These are phyloP conservation scores for Torymus texanus DNA, from an alignment of 2,888 invertebrate genomes.

Conservation along the genomic window DNA sequence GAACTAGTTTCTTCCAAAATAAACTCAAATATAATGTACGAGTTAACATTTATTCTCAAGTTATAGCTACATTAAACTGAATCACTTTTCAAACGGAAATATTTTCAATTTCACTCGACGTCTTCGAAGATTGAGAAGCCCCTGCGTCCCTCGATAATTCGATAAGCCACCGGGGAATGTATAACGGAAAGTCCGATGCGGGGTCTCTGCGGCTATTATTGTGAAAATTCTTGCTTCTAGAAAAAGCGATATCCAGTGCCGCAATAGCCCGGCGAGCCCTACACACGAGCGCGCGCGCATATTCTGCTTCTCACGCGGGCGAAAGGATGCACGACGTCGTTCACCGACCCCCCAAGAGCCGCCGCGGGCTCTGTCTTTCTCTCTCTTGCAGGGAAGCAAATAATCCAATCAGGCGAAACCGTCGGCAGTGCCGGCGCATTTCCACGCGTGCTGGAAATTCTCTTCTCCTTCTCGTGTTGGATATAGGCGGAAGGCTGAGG, in stretches of 20 bases:
- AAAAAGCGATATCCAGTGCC: background rate
- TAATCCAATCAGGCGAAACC: slow-evolving; percentile 45
- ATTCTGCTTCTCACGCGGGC: no score
- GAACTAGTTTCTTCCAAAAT: no score
- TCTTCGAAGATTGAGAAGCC: no score
- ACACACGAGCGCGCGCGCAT: background rate
- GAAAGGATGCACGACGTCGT: no score
- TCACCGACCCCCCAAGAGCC: no score
- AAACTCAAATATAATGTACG: no score
- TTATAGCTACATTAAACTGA: no score
- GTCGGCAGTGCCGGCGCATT: no score
- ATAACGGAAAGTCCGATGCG: no score
- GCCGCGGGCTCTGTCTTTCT: background rate
- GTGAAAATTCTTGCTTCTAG: slow-evolving; percentile 26
- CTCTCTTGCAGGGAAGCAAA: slow-evolving; percentile 17
- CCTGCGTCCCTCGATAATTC: slow-evolving; percentile 7
- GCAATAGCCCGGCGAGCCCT: background rate
- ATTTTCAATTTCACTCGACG: no score
- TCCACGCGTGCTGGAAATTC: slow-evolving; percentile 12
- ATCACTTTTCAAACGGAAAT: no score
- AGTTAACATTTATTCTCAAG: no score
- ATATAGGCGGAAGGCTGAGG: background rate
- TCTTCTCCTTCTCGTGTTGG: background rate
- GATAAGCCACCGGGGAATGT: slow-evolving; percentile 6
- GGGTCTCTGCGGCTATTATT: slow-evolving; percentile 1